Conservation (phyloP, 1,140 invertebrate genomes). For the Drosophila dunni region DNA sequence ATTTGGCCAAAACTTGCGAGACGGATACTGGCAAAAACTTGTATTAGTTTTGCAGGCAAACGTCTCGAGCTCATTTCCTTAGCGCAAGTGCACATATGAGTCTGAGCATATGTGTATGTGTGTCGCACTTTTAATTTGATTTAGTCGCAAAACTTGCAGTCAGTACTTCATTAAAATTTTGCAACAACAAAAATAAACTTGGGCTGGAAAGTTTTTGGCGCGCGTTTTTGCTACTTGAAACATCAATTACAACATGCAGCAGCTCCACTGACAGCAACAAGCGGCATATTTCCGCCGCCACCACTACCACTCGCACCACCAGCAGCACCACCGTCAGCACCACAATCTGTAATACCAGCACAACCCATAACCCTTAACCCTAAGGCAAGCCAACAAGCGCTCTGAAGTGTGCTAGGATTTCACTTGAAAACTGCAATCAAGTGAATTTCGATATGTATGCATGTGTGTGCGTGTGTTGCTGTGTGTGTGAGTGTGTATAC, state of each 20-base stretch:
- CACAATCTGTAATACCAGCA: background rate
- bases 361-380: constrained; percentile 52
- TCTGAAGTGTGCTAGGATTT: constrained; percentile 80
- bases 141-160: constrained; percentile 78
- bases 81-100: constrained; percentile 12
- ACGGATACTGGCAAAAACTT: constrained; percentile 64
- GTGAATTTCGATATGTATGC: constrained; percentile 76
- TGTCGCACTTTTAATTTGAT: constrained; percentile 74
- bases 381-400: constrained; percentile 69
- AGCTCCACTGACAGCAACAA: constrained; percentile 43
- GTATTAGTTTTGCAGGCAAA: constrained; percentile 68
- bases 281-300: constrained; percentile 62
- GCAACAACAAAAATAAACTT: constrained; percentile 80
- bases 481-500: constrained; percentile 39
- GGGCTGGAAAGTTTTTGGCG: constrained; percentile 65
- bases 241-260: constrained; percentile 66
- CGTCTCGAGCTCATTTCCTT: constrained; percentile 70
- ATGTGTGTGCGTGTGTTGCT: constrained; percentile 29
- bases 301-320: background rate
- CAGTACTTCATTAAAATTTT: constrained; percentile 79
- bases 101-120: constrained; percentile 15
- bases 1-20: constrained; percentile 7
- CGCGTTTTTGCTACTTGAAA: constrained; percentile 75
- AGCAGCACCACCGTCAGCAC: background rate
- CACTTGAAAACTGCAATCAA: constrained; percentile 83